Conservation (phyloP, 2,797 vertebrate species). For the Momotus momota region DNA sequence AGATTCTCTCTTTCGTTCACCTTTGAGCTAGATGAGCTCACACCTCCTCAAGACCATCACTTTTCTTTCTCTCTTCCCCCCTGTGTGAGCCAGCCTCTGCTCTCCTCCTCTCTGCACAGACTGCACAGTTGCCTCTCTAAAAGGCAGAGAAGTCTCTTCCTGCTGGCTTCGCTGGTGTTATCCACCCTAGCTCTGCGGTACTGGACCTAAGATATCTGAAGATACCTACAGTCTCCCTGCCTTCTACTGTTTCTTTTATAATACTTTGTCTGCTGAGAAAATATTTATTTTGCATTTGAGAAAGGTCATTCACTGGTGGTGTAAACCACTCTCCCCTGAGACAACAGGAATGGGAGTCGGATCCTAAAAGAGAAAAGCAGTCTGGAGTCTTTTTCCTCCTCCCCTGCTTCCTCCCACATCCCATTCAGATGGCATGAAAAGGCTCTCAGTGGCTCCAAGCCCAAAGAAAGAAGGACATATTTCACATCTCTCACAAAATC, state of each 20-base stretch:
- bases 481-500: not conserved
- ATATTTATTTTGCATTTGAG: conserved; percentile 49
- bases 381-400: conserved; percentile 10
- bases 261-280: not conserved
- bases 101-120: not conserved
- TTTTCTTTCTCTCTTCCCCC: not conserved
- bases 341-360: not conserved
- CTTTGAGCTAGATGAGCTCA: not conserved
- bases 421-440: conserved; percentile 23
- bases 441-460: not conserved
- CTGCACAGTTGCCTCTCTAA: not conserved
- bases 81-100: not conserved
- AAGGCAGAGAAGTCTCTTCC: not conserved
- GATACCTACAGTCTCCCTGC: not conserved
- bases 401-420: not conserved
- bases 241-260: conserved; percentile 14
- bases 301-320: conserved; percentile 26
- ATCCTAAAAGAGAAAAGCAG: conserved; percentile 11
- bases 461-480: not conserved
- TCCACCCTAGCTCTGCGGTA: not conserved
- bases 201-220: not conserved
- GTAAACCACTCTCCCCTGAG: not conserved
- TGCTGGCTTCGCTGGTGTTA: not conserved
- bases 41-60: not conserved
- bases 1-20: not conserved